A percentile compares a stretch with the other conserved stretches of the same genome.
Evolutionary conservation across 2,888 invertebrate species (phyloP).

Genomic region (Phortica magna): DNA sequence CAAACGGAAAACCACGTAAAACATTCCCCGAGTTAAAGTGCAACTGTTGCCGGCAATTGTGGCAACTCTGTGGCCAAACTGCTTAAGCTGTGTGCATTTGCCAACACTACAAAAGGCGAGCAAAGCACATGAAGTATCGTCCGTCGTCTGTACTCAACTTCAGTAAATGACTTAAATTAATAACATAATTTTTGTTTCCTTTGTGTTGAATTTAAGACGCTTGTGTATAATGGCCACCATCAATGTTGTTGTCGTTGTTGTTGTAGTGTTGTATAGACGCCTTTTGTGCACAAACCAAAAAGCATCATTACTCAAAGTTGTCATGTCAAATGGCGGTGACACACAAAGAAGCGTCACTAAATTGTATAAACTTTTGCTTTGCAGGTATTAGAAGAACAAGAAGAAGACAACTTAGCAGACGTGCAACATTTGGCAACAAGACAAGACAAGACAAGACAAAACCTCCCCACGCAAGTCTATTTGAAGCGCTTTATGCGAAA

Average conservation of each 20-base stretch:
- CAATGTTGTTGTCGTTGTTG: too few relatives aligned
- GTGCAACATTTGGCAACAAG: too few relatives aligned
- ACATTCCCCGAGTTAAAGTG: too few relatives aligned
- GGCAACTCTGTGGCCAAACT: not conserved
- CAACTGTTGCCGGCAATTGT: not conserved
- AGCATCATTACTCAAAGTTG: conserved; percentile 29
- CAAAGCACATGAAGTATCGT: too few relatives aligned
- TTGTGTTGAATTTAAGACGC: not conserved
- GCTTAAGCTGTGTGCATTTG: too few relatives aligned
- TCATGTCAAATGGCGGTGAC: conserved; percentile 5
- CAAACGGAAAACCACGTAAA: too few relatives aligned
- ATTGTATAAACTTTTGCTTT: not conserved
- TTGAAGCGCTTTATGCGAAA: not conserved
- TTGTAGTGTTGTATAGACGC: too few relatives aligned
- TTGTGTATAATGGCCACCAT: too few relatives aligned
- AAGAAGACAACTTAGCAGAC: too few relatives aligned
- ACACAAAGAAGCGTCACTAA: not conserved
- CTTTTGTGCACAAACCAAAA: not conserved
- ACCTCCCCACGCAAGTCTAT: not conserved
- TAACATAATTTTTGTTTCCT: not conserved
- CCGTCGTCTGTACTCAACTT: too few relatives aligned
- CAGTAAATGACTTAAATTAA: conserved; percentile 8
- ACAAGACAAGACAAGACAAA: too few relatives aligned
- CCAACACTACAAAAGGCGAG: too few relatives aligned
- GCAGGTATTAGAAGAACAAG: not conserved